phyloP scores from a whole-genome alignment of 1,140 invertebrate species.

The Trypoxylus dichotomus region DNA sequence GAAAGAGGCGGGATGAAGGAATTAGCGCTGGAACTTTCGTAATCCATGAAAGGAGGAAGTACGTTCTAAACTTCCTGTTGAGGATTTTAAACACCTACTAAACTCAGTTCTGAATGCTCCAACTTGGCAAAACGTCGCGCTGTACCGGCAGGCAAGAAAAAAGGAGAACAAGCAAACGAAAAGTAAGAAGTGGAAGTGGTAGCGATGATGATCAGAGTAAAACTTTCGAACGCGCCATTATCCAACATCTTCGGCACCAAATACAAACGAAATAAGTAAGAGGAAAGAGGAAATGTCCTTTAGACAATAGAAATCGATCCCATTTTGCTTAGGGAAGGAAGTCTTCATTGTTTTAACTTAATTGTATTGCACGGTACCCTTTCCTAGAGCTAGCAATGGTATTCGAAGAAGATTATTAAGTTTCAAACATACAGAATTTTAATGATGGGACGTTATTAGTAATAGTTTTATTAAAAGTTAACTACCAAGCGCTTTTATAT shows the following conservation, averaged over 20 bases:
- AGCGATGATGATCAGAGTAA: neutral
- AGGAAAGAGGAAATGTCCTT: neutral
- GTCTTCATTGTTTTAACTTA: too few relatives aligned
- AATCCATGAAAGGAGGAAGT: neutral
- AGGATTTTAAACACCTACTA: conserved; percentile 29
- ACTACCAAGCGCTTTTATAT: too few relatives aligned
- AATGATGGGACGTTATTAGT: too few relatives aligned
- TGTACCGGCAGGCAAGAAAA: neutral
- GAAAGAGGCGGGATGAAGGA: neutral
- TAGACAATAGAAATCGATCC: neutral
- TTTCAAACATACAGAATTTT: too few relatives aligned
- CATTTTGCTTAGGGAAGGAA: neutral
- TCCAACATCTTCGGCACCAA: neutral
- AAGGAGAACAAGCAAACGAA: neutral
- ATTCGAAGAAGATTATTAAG: too few relatives aligned
- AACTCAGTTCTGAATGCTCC: conserved; percentile 23
- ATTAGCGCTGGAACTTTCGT: neutral
- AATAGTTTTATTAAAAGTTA: too few relatives aligned
- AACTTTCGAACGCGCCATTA: neutral
- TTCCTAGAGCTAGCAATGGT: too few relatives aligned
- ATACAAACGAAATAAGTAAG: neutral
- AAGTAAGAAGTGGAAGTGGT: neutral
- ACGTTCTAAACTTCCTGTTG: conserved; percentile 21
- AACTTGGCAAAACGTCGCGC: neutral
- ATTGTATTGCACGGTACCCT: too few relatives aligned